These are phyloP conservation scores for Heliconius ismenius DNA, from an alignment of 2,888 invertebrate species.

Conservation along the genomic window DNA sequence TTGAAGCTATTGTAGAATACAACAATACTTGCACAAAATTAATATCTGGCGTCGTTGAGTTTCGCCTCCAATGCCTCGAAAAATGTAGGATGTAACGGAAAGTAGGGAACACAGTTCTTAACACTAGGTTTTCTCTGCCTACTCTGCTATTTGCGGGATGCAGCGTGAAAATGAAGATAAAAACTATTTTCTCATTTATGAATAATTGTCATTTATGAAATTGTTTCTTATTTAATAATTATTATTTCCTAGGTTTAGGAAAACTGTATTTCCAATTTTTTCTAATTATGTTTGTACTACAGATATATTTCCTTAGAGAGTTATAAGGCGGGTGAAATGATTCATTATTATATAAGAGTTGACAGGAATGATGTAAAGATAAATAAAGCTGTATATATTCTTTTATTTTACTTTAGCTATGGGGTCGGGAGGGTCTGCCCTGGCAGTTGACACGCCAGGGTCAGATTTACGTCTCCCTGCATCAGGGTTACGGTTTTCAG, in stretches of 20 bases:
- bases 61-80: no score
- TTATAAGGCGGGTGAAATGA: background rate
- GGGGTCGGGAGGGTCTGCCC: constrained; percentile 70
- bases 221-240: no score
- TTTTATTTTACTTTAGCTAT: constrained; percentile 50
- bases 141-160: background rate
- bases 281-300: constrained; percentile 1
- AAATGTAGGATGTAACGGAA: no score
- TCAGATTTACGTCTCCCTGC: constrained; percentile 69
- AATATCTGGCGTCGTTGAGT: no score
- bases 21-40: no score
- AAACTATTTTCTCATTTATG: no score
- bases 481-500: constrained; percentile 66
- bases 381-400: background rate
- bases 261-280: background rate
- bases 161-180: background rate
- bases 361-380: background rate
- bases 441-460: constrained; percentile 64
- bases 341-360: background rate
- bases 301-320: background rate
- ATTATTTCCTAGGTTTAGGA: no score
- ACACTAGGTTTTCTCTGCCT: background rate
- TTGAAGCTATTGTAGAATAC: no score
- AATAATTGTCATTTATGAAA: no score
- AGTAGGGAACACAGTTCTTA: no score